Conservation (phyloP, 2,113 vertebrate genomes). For the Ctenomys sociabilis region DNA sequence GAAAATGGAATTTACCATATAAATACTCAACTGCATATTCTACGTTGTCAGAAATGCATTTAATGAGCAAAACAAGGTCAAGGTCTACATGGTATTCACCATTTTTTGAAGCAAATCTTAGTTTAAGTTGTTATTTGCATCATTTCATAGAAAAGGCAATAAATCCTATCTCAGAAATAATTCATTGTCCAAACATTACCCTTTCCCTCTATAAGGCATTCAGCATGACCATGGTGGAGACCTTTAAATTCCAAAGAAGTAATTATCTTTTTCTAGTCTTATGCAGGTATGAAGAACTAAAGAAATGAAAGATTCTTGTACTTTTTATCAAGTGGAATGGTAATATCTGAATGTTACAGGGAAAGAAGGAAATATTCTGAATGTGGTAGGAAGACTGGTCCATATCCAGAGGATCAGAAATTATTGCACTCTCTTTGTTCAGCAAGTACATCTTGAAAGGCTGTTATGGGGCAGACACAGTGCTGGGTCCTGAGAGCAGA, state of each 20-base stretch:
- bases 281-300: not conserved
- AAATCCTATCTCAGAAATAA: slow-evolving; percentile 55
- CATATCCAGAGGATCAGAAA: not conserved
- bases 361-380: slow-evolving; percentile 14
- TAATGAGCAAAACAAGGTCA: slow-evolving; percentile 63
- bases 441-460: not conserved
- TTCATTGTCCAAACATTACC: slow-evolving; percentile 36
- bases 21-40: slow-evolving; percentile 50
- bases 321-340: slow-evolving; percentile 30
- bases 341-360: not conserved
- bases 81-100: slow-evolving; percentile 17
- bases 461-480: not conserved
- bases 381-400: not conserved
- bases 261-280: slow-evolving; percentile 40
- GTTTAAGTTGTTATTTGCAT: slow-evolving; percentile 57
- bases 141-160: slow-evolving; percentile 23
- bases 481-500: not conserved
- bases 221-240: not conserved
- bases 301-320: not conserved
- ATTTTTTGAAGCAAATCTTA: slow-evolving; percentile 58
- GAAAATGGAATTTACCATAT: slow-evolving; percentile 66
- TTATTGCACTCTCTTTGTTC: not conserved
- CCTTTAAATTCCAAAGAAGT: slow-evolving; percentile 5
- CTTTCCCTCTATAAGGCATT: not conserved
- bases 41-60: slow-evolving; percentile 39